These are phyloP conservation scores for Apocheima hispidaria DNA, from an alignment of 2,888 invertebrate genomes.

Conservation along the genomic window DNA sequence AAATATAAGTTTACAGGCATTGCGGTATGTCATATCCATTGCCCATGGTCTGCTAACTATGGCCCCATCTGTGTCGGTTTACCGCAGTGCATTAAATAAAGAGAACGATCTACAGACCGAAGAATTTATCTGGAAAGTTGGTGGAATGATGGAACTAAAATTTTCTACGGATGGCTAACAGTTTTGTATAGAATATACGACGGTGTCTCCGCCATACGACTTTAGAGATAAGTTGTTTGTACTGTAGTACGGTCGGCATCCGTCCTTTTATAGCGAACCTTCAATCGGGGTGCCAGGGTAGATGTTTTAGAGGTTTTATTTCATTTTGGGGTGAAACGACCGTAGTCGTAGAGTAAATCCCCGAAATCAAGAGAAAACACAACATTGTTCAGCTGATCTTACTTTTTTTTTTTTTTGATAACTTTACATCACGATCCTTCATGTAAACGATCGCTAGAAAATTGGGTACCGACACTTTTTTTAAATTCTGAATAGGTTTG, in stretches of 20 bases:
- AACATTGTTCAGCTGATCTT: too few species aligned
- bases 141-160: background rate
- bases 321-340: constrained; percentile 1
- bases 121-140: background rate
- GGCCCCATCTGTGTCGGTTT: constrained; percentile 17
- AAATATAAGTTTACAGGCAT: constrained; percentile 35
- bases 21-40: constrained; percentile 40
- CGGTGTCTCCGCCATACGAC: background rate
- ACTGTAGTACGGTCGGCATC: background rate
- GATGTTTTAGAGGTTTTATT: constrained; percentile 9
- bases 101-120: constrained; percentile 17
- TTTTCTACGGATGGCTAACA: background rate
- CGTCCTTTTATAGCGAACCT: constrained; percentile 11
- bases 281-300: background rate
- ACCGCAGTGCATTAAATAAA: constrained; percentile 17
- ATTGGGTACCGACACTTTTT: too few species aligned
- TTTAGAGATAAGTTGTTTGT: background rate
- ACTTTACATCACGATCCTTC: too few species aligned
- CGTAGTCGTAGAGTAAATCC: background rate
- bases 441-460: too few species aligned
- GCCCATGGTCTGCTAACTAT: constrained; percentile 14
- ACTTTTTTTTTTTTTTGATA: too few species aligned
- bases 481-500: too few species aligned
- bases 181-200: too few species aligned
- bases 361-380: too few species aligned